phyloP scores from a whole-genome alignment of 1,140 invertebrate species.

The Drosophila pseudoobscura region DNA sequence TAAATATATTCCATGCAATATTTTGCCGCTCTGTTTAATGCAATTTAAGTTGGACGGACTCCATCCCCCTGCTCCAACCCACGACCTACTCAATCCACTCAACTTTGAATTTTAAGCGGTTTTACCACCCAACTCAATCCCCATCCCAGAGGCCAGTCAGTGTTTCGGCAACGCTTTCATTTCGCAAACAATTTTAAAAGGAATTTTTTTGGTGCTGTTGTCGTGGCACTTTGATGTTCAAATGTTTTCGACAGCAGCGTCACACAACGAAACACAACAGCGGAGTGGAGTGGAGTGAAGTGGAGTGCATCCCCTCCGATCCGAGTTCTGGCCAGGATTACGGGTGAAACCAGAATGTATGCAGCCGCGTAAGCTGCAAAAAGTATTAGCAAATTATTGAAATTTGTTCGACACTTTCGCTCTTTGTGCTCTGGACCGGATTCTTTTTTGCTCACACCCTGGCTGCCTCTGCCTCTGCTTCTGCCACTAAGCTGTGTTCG shows the following conservation, averaged over 20 bases:
- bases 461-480: not conserved
- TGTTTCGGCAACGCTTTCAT: constrained; percentile 18
- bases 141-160: no score
- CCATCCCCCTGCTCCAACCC: constrained; percentile 3
- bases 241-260: constrained; percentile 52
- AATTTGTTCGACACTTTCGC: constrained; percentile 4
- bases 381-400: constrained; percentile 71
- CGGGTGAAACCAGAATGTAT: constrained; percentile 28
- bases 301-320: constrained; percentile 4
- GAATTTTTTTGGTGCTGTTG: constrained; percentile 18
- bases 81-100: constrained; percentile 14
- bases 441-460: no score
- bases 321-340: constrained; percentile 38
- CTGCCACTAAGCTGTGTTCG: constrained; percentile 13
- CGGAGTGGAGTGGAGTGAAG: not conserved
- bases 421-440: not conserved
- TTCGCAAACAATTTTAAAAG: constrained; percentile 45
- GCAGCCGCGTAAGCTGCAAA: constrained; percentile 24
- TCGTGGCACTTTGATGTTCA: constrained; percentile 59
- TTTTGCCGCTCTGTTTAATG: not conserved
- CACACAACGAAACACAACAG: no score
- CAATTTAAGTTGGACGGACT: constrained; percentile 4
- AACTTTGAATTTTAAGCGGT: constrained; percentile 28
- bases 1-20: no score
- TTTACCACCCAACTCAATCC: not conserved